A percentile compares a stretch with the other conserved stretches of the same genome.
These are phyloP conservation scores for Nasonovia ribisnigri DNA, from an alignment of 2,888 invertebrate species.

Conservation along the genomic window DNA sequence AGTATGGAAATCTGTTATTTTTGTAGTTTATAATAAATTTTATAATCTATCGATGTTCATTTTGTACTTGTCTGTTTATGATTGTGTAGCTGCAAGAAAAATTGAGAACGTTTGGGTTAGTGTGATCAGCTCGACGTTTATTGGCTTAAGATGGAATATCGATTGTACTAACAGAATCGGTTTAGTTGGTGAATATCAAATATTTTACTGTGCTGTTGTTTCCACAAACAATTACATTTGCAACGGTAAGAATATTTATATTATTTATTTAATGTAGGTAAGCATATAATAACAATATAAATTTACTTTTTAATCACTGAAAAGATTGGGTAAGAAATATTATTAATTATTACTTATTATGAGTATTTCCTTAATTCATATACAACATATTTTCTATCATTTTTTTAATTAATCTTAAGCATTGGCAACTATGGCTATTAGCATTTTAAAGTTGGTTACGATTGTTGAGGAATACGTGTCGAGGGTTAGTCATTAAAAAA, in stretches of 20 bases:
- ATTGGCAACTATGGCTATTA: too few relatives aligned
- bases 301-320: not conserved
- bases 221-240: not conserved
- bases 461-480: too few relatives aligned
- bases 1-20: constrained; percentile 67
- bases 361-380: not conserved
- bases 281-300: not conserved
- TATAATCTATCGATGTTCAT: not conserved
- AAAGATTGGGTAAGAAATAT: not conserved
- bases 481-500: too few relatives aligned
- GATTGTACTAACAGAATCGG: constrained; percentile 82
- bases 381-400: not conserved
- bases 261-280: not conserved
- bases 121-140: constrained; percentile 72
- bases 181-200: constrained; percentile 80
- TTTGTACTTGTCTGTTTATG: not conserved
- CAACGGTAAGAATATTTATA: not conserved
- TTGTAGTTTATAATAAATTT: not conserved
- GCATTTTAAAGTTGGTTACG: too few relatives aligned
- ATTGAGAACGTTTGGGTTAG: constrained; percentile 75
- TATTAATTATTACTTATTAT: not conserved
- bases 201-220: constrained; percentile 79
- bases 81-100: constrained; percentile 72
- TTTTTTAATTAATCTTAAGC: too few relatives aligned
- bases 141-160: constrained; percentile 81